These are phyloP conservation scores for Tenebrosternarchus preto DNA, from an alignment of 2,113 vertebrate genomes.

Conservation along the genomic window DNA sequence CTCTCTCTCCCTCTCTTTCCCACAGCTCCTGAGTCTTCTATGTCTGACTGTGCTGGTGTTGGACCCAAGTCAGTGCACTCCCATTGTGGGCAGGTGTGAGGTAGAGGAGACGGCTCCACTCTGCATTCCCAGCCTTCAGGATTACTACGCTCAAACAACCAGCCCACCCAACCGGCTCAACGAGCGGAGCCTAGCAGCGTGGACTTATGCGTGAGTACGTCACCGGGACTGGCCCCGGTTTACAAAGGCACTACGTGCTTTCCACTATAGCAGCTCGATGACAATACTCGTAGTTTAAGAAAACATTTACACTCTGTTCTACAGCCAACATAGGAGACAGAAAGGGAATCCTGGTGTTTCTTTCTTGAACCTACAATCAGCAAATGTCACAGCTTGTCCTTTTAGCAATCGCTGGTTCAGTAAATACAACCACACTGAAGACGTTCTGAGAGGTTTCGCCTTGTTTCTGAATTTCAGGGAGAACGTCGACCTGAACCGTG, in stretches of 20 bases:
- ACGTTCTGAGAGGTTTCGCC: background rate
- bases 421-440: background rate
- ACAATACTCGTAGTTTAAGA: too few species aligned
- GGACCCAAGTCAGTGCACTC: constrained; percentile 54
- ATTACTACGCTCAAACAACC: constrained; percentile 67
- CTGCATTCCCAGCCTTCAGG: constrained; percentile 67
- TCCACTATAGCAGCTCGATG: too few species aligned
- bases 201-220: constrained; percentile 73
- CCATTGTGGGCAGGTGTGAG: constrained; percentile 64
- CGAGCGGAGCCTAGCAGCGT: constrained; percentile 74
- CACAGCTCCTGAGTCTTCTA: constrained; percentile 61
- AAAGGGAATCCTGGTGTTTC: too few species aligned
- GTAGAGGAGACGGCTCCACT: constrained; percentile 52
- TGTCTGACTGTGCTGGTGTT: constrained; percentile 64
- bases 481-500: constrained; percentile 70
- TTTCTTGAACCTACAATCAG: too few species aligned
- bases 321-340: too few species aligned
- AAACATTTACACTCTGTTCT: too few species aligned
- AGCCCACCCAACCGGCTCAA: constrained; percentile 70
- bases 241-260: too few species aligned
- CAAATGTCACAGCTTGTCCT: too few species aligned
- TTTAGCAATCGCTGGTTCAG: too few species aligned
- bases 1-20: background rate
- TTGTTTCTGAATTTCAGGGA: constrained; percentile 60
- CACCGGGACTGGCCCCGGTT: too few species aligned